These are phyloP conservation scores for Rhagoletis pomonella DNA, from an alignment of 1,140 invertebrate genomes.

Conservation along the genomic window DNA sequence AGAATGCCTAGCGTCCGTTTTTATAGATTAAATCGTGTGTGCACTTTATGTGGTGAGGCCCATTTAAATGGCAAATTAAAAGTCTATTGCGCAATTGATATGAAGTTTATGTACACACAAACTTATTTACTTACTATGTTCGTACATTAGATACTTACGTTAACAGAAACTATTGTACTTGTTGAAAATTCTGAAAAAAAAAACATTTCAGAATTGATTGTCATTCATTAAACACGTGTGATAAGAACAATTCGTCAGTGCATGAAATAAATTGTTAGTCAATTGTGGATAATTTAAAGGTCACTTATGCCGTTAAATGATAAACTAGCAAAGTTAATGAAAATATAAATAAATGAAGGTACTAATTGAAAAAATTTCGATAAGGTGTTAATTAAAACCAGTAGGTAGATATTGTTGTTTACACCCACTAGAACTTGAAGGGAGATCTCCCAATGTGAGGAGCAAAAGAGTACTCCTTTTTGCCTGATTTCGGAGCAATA, in stretches of 20 bases:
- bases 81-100: slow-evolving; percentile 2
- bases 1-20: neutral
- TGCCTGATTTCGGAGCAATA: no score
- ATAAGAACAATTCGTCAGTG: neutral
- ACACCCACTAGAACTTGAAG: no score
- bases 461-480: no score
- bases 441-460: neutral
- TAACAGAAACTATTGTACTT: no score
- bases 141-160: no score
- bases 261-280: neutral
- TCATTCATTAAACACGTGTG: neutral
- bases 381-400: slow-evolving; percentile 5
- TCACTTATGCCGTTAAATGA: neutral
- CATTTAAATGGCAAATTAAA: slow-evolving; percentile 34
- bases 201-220: no score
- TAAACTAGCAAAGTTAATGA: neutral
- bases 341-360: neutral
- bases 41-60: neutral
- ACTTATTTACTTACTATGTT: no score
- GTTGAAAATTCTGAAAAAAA: no score
- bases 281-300: neutral
- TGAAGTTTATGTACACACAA: neutral
- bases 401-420: no score
- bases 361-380: neutral
- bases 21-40: neutral